These are phyloP conservation scores for Drosophila saltans DNA, from an alignment of 1,140 invertebrate species.

Conservation along the genomic window DNA sequence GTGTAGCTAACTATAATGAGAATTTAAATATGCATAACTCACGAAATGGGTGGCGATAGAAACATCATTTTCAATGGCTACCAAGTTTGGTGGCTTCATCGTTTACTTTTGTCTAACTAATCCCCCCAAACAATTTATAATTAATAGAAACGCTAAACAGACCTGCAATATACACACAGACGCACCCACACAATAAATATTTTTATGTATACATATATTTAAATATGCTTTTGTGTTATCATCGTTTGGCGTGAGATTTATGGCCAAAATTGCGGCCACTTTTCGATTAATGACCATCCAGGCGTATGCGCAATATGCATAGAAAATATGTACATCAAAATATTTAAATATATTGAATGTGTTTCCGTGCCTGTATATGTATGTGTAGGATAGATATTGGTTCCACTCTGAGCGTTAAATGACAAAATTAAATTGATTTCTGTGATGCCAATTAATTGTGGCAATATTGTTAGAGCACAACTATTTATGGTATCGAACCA, in stretches of 20 bases:
- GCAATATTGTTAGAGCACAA: slow-evolving; percentile 18
- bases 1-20: neutral
- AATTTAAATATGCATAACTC: neutral
- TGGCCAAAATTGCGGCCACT: slow-evolving; percentile 59
- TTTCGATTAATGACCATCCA: slow-evolving; percentile 60
- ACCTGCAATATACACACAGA: slow-evolving; percentile 20
- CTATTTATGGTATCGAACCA: slow-evolving; percentile 2
- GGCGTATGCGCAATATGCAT: slow-evolving; percentile 49
- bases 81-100: slow-evolving; percentile 16
- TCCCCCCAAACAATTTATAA: slow-evolving; percentile 61
- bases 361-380: neutral
- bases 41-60: neutral
- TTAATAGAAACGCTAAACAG: slow-evolving; percentile 54
- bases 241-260: slow-evolving; percentile 56
- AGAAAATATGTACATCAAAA: slow-evolving; percentile 19
- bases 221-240: slow-evolving; percentile 47
- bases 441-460: slow-evolving; percentile 33
- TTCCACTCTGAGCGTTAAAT: slow-evolving; percentile 13
- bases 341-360: neutral
- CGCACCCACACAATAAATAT: slow-evolving; percentile 15
- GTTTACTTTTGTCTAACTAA: slow-evolving; percentile 33
- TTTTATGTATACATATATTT: slow-evolving; percentile 31
- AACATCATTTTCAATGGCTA: neutral
- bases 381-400: slow-evolving; percentile 10
- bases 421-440: slow-evolving; percentile 32